Evolutionary conservation across 2,797 vertebrate species (phyloP).

Genomic region (Centropyge bicolor): DNA sequence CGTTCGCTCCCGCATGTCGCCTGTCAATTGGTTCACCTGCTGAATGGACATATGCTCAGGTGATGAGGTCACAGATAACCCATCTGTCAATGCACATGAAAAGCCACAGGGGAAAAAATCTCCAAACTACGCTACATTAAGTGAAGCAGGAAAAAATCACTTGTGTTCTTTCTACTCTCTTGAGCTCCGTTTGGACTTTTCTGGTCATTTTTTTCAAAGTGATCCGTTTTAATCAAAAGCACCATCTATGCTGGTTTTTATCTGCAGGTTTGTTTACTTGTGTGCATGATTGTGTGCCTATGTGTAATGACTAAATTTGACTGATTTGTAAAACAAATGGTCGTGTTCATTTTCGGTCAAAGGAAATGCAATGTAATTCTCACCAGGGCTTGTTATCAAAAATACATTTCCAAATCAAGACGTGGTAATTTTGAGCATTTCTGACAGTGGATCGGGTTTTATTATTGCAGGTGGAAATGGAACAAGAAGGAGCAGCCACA

Average conservation of each 20-base stretch:
- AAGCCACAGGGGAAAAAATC: not conserved
- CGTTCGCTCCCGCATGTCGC: conserved; percentile 15
- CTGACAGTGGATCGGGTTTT: not conserved
- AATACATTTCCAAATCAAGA: not conserved
- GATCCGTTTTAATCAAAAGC: not conserved
- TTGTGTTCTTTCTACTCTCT: not conserved
- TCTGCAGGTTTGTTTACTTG: not conserved
- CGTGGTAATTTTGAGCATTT: not conserved
- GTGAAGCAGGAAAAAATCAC: not conserved
- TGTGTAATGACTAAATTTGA: conserved; percentile 1
- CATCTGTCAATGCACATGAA: conserved; percentile 66
- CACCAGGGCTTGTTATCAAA: not conserved
- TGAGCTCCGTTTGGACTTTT: not conserved
- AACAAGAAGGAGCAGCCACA: conserved; percentile 10
- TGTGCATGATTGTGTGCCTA: not conserved
- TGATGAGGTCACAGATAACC: conserved; percentile 67
- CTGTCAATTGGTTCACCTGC: conserved; percentile 66
- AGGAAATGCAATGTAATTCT: conserved; percentile 1
- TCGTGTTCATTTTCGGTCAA: not conserved
- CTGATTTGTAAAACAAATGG: conserved; percentile 1
- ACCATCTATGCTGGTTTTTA: not conserved
- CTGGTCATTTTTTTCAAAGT: conserved; percentile 7
- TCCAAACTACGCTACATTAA: not conserved
- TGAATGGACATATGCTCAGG: conserved; percentile 71
- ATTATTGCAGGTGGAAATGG: not conserved